Conservation (phyloP, 2,113 vertebrate genomes). For the mouse (Mus musculus) region DNA sequence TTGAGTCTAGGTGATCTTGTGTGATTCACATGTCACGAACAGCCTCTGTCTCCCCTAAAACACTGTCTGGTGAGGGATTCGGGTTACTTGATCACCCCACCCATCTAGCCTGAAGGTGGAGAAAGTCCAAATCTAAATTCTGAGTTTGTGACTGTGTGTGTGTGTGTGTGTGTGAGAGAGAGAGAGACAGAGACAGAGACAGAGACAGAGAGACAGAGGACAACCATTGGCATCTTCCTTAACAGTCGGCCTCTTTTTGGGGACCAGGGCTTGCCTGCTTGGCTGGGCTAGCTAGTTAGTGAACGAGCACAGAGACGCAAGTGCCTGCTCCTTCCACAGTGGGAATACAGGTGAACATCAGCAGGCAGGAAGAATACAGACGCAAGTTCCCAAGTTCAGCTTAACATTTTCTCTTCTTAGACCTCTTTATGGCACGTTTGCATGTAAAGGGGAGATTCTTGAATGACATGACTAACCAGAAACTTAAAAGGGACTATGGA, state of each 20-base stretch:
- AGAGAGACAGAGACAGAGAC: too few species aligned
- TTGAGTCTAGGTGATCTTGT: not conserved
- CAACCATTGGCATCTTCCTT: not conserved
- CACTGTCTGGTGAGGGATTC: not conserved
- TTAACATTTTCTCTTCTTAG: not conserved
- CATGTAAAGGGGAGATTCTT: conserved; percentile 37
- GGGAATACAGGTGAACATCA: not conserved
- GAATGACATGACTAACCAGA: not conserved
- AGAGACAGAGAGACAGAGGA: not conserved
- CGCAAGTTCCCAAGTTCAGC: too few species aligned
- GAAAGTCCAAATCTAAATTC: not conserved
- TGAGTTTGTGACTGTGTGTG: not conserved
- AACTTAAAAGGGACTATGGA: not conserved
- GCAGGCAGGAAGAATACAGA: not conserved
- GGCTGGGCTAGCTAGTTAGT: not conserved
- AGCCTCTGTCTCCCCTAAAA: not conserved
- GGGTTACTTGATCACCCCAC: not conserved
- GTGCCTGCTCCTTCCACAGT: not conserved
- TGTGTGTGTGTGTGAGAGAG: not conserved
- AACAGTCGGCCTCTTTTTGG: not conserved
- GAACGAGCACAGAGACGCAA: not conserved
- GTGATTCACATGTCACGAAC: not conserved
- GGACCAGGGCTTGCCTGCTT: not conserved
- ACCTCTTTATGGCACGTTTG: not conserved
- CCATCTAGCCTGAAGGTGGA: not conserved